Evolutionary conservation across 2,888 invertebrate genomes (phyloP).

Genomic region (Euzophera pinguis): DNA sequence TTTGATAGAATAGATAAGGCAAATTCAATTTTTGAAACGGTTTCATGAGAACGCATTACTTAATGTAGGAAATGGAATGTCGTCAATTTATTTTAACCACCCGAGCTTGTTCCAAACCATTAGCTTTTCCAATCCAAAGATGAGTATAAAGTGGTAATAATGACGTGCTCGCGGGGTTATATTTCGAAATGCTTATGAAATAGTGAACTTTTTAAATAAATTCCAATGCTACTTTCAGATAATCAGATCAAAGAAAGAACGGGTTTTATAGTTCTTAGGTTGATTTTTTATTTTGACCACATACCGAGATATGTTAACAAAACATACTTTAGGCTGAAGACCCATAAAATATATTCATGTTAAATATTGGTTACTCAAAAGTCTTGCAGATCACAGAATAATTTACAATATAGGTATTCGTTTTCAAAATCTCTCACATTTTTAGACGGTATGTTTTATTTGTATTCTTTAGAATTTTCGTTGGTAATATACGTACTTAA

Average conservation of each 20-base stretch:
- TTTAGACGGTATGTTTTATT: too few relatives aligned
- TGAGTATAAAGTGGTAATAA: constrained; percentile 63
- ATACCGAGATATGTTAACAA: too few relatives aligned
- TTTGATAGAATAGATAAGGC: constrained; percentile 35
- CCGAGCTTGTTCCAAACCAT: constrained; percentile 70
- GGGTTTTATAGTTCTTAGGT: too few relatives aligned
- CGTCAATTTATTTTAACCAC: constrained; percentile 73
- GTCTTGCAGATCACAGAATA: too few relatives aligned
- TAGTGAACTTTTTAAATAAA: constrained; percentile 20
- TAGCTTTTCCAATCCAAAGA: constrained; percentile 72
- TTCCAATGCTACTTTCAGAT: constrained; percentile 1
- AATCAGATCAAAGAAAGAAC: not conserved
- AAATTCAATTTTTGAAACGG: constrained; percentile 57
- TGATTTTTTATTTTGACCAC: too few relatives aligned
- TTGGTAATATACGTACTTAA: not conserved
- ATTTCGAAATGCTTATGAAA: constrained; percentile 19
- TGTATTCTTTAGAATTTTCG: too few relatives aligned
- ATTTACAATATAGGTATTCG: too few relatives aligned
- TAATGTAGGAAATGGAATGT: constrained; percentile 69
- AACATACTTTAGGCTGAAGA: too few relatives aligned
- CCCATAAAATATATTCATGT: too few relatives aligned
- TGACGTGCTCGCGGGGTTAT: constrained; percentile 31
- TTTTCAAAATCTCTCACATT: too few relatives aligned
- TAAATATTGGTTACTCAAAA: too few relatives aligned
- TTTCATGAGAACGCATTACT: constrained; percentile 57